These are phyloP conservation scores for Acropora yongei DNA, from an alignment of 64 coral and sea anemone species.

Conservation along the genomic window DNA sequence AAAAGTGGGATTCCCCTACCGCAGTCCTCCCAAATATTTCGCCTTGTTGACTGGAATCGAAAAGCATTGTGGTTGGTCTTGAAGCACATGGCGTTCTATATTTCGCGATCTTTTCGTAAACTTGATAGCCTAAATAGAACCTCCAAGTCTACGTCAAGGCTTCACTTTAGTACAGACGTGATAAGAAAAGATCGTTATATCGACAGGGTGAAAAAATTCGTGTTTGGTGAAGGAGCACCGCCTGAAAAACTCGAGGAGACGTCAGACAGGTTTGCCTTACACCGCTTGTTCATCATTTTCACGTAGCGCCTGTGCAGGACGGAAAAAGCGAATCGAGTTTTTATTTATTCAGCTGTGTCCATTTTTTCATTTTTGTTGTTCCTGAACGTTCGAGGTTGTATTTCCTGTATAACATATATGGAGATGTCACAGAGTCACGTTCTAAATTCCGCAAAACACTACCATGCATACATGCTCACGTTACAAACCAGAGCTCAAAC, in stretches of 20 bases:
- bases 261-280: not conserved
- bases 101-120: not conserved
- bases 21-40: not conserved
- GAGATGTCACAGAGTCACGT: too few relatives aligned
- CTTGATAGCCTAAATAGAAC: not conserved
- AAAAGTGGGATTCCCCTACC: not conserved
- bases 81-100: not conserved
- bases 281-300: too few relatives aligned
- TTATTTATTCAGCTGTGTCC: not conserved
- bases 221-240: conserved; percentile 43
- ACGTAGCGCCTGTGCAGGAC: not conserved
- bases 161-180: conserved; percentile 6
- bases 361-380: too few relatives aligned
- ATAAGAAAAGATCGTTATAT: conserved; percentile 30
- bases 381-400: too few relatives aligned
- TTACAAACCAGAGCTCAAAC: not conserved
- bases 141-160: not conserved
- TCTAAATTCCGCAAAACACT: too few relatives aligned
- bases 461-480: too few relatives aligned
- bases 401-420: too few relatives aligned
- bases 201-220: conserved; percentile 49
- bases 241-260: conserved; percentile 36
- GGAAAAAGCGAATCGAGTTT: not conserved
- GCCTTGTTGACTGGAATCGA: not conserved
- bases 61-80: not conserved